Percentiles rank a stretch among this genome's conserved stretches.
phyloP scores from a whole-genome alignment of 1,140 invertebrate genomes.

The Lycorma delicatula region DNA sequence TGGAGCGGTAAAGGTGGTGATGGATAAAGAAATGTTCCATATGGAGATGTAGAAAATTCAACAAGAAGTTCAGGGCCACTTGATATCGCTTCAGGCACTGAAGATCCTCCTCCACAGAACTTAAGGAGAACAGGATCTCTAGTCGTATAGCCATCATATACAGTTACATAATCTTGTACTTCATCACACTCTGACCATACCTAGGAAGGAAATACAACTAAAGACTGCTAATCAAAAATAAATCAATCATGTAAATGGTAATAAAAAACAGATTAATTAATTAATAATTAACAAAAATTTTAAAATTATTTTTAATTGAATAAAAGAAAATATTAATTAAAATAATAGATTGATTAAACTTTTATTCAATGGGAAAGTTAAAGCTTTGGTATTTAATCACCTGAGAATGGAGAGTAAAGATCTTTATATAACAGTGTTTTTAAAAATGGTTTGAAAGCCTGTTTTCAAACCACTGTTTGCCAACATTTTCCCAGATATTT shows the following conservation, averaged over 20 bases:
- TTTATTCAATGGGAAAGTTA: not conserved
- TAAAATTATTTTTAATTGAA: no score
- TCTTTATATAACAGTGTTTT: no score
- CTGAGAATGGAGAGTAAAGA: no score
- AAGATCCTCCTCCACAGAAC: slow-evolving; percentile 78
- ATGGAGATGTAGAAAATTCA: slow-evolving; percentile 82
- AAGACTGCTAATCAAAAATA: no score
- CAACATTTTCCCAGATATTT: no score
- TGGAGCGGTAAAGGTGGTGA: slow-evolving; percentile 65
- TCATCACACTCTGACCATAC: slow-evolving; percentile 80
- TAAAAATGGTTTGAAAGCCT: no score
- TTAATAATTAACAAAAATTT: no score
- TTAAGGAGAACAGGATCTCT: slow-evolving; percentile 78
- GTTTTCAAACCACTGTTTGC: no score
- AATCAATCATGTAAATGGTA: no score
- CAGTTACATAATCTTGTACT: slow-evolving; percentile 77
- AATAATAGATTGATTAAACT: no score
- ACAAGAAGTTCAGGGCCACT: slow-evolving; percentile 78
- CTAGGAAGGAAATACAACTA: slow-evolving; percentile 25
- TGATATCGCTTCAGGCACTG: slow-evolving; percentile 70
- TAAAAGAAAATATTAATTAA: no score
- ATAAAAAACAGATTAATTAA: no score
- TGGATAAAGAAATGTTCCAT: slow-evolving; percentile 75
- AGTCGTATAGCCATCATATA: slow-evolving; percentile 85
- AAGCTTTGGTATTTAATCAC: not conserved